phyloP scores from a whole-genome alignment of 2,888 invertebrate species.

The Eupeodes latifasciatus region DNA sequence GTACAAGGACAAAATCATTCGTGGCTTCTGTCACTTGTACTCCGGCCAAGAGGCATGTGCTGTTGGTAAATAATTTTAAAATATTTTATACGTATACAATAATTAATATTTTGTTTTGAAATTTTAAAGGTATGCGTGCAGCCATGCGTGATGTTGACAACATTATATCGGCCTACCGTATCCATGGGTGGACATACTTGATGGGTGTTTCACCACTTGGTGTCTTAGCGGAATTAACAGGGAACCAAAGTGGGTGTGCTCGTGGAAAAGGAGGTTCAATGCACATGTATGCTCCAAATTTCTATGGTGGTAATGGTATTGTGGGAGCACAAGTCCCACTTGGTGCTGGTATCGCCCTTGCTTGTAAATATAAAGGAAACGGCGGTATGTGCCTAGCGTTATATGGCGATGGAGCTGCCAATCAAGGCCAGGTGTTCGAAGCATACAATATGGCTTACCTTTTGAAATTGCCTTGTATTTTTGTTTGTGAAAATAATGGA shows the following conservation, averaged over 20 bases:
- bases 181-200: conserved; percentile 97
- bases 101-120: background rate
- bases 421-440: conserved; percentile 97
- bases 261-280: conserved; percentile 99
- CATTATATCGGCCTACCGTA: conserved; percentile 97
- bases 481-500: conserved; percentile 99
- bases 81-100: background rate
- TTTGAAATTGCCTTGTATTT: conserved; percentile 96
- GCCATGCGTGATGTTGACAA: conserved; percentile 92
- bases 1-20: conserved; percentile 96
- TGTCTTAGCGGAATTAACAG: conserved; percentile 95
- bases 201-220: conserved; percentile 92
- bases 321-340: conserved; percentile 99
- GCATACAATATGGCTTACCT: conserved; percentile 98
- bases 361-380: conserved; percentile 93
- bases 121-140: conserved; percentile 89
- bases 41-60: conserved; percentile 91
- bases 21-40: conserved; percentile 99
- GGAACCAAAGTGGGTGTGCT: conserved; percentile 93
- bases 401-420: conserved; percentile 97
- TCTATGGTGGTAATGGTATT: conserved; percentile 99
- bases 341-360: conserved; percentile 96
- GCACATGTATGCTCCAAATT: conserved; percentile 97
- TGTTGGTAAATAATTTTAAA: conserved; percentile 77
- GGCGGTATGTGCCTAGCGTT: conserved; percentile 94